Base-by-base conservation (phyloP, 2,797 vertebrate genomes). In the Acipenser oxyrinchus region DNA sequence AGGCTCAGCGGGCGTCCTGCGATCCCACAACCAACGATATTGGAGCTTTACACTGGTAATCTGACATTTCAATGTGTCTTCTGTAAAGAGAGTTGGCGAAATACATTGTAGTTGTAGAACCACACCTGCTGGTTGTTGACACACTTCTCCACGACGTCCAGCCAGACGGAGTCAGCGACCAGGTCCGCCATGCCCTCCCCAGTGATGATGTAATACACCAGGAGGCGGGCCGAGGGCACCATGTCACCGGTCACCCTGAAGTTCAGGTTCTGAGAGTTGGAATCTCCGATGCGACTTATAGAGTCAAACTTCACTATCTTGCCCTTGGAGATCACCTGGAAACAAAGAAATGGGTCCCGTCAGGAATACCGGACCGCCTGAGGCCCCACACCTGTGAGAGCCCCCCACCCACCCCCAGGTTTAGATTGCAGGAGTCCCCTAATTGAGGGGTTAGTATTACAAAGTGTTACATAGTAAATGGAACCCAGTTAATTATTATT, bases 101-200 rank as follows among this genome's bases (percentile, higher is more conserved):
- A 37, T 4, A 37, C 23, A 23, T 23, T 23, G 23, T 23, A 23
- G 23, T 23, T 23, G 23, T 23, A 23, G 23, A 23, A 6, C 69
- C 79, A 81, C 74, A 97, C 96, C 74, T 88, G 73, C 6, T 96
- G 89, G 64, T 74, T 81, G 8, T 89, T 93, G 59, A 92, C 78
- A 79, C 96, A 99, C 48, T 88, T 91, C 71, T 86, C 91, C 63
- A 80, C 84, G 68, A 99, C 80, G 0, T 93, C 81, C 68, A 99
- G 72, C 94, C 94, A 97, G 6, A 93, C 73, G 0, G 95, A 95
- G 78, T 98, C 95, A 1, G 93, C 93, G 66, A 98, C 94, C 68
- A 98, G 77, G 77, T 98, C 95, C 0, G 90, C 82, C 0, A 70
- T 83, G 15, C 82, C 76, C 72, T 94, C 92, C 61, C 88, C 93